phyloP scores from a whole-genome alignment of 2,113 vertebrate genomes.

The Rhegmatorhina hoffmannsi region DNA sequence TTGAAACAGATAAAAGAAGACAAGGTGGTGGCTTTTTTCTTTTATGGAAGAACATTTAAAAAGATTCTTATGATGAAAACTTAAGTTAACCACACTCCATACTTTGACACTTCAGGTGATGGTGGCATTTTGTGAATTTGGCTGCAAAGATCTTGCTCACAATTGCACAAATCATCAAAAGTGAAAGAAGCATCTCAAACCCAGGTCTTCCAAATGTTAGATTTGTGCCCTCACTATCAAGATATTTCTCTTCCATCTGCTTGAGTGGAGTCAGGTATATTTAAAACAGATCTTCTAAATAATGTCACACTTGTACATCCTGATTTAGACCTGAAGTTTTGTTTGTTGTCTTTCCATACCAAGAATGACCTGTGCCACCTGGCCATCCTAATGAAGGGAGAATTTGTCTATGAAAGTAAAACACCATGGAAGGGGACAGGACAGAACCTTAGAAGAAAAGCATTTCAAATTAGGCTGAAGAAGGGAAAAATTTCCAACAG shows the following conservation, averaged over 20 bases:
- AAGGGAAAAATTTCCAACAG: background rate
- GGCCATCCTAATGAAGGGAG: background rate
- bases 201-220: background rate
- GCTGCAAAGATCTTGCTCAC: background rate
- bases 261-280: rapidly evolving
- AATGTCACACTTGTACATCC: background rate
- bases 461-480: constrained; percentile 19
- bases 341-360: background rate
- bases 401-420: background rate
- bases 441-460: background rate
- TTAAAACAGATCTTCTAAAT: background rate
- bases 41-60: background rate
- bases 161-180: background rate
- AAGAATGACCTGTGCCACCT: background rate
- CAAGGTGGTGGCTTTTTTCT: background rate
- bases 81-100: rapidly evolving
- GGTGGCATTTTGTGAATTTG: background rate
- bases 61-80: background rate
- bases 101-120: background rate
- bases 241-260: background rate
- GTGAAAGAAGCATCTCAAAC: background rate
- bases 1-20: background rate
- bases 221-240: background rate
- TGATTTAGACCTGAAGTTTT: background rate
- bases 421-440: background rate